Evolutionary conservation across 1,140 invertebrate species (phyloP), one percentile per base, ranked within the genome.

Genomic region (Cydia fagiglandana): DNA sequence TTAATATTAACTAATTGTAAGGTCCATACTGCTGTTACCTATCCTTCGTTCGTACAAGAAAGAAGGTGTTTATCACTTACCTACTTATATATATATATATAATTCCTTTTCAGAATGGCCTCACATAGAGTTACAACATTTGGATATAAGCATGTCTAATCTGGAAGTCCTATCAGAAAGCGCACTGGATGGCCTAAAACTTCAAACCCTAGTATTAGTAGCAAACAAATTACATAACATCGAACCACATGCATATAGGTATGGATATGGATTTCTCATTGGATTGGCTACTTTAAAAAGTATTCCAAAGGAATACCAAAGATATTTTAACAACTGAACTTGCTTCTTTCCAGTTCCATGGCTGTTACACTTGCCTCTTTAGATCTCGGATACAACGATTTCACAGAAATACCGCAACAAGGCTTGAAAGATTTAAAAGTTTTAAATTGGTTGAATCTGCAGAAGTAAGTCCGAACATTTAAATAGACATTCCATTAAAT

Each of bases 381-480:
- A 88, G 96, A 97, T 91, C 93, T 96, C 68, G 95, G 96, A 81
- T 96, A 95, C 92, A 96, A 96, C 90, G 94, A 95, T 88, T 93
- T 97, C 79, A 94, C 95, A 83, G 94, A 94, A 82, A 92, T 96
- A 81, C 96, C 96, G 34, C 93, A 95, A 75, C 87, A 93, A 78
- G 94, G 95, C 61, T 92, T 97, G 75, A 94, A 93, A 84, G 94
- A 94, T 75, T 93, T 96, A 53, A 94, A 94, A 87, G 94, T 94
- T 81, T 92, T 96, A 78, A 95, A 96, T 86, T 96, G 96, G 96
- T 93, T 96, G 76, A 96, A 96, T 92, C 92, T 96, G 73, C 95
- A 96, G 90, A 95, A 96, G 96, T 96, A 94, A 94, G 94, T 87
- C 76, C 70, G 76, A 77, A 76, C 61, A 80, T 83, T 78, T 66